Evolutionary conservation across 92 coral and sea anemone genomes (phyloP), one percentile per base, ranked within the genome.

Genomic region (Palythoa grandiflora): DNA sequence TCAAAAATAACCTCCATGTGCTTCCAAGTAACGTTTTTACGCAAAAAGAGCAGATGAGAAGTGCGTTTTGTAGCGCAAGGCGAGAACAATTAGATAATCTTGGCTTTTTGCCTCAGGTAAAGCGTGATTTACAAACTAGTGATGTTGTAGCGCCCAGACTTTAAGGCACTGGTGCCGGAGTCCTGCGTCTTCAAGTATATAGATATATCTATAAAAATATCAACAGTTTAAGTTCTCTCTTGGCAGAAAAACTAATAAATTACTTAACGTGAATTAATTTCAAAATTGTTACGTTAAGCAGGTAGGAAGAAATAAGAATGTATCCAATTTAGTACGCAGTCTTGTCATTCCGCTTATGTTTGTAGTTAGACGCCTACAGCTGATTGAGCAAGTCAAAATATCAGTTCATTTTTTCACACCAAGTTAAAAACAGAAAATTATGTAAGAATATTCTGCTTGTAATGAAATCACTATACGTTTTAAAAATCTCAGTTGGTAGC

Each of bases 101-200:
- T 81, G 86, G 86, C 76, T 68, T 66, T 10, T 81, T 66, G 86
- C 86, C 86, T 48, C 15, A 81, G 86, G 86, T 81, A 81, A 81
- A 65, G 86, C 86, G 75, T 63, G 86, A 81, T 81, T 81, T 68
- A 47, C 75, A n/a, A 65, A 15, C 75, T n/a, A 81, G 47, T 44
- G 50, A 20, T 53, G 59, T 81, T 68, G 73, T 81, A 75, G 51
- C 60, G 57, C 21, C 76, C 86, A 81, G 86, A 81, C 86, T 66
- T 17, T 12, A 6, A 28, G 86, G 86, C 86, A 40, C 86, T 81
- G 76, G 59, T 63, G 21, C 48, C 16, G 5, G 15, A 12, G 21
- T 77, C 68, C 61, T 55, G 3, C 36, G 14, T 70, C 75, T 74
- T 21, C 15, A 50, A 28, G 28, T 66, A 40, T 48, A 60, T 81